A percentile compares a stretch with the other conserved stretches of the same genome.
These are phyloP conservation scores for Cataglyphis altisquamis DNA, from an alignment of 2,888 invertebrate species.

Conservation along the genomic window DNA sequence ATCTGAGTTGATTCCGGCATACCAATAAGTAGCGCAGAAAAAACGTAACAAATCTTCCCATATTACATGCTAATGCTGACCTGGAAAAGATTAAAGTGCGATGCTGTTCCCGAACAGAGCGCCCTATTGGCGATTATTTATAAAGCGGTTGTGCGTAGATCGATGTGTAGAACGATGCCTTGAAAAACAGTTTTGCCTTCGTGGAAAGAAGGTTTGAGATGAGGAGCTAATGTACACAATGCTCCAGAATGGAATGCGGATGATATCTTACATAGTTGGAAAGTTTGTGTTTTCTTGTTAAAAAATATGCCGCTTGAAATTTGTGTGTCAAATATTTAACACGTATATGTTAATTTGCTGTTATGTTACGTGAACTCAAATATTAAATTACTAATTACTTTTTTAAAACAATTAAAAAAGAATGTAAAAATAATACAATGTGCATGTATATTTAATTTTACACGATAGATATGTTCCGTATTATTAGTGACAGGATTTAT, in stretches of 20 bases:
- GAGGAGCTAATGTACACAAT: not conserved
- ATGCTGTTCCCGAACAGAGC: not conserved
- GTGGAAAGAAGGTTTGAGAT: not conserved
- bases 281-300: no score
- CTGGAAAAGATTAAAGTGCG: conserved; percentile 17
- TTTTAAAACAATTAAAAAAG: no score
- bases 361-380: no score
- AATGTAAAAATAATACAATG: no score
- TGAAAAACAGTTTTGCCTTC: not conserved
- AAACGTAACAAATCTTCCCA: conserved; percentile 2
- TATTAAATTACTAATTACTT: no score
- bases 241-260: not conserved
- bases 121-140: conserved; percentile 12
- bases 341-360: no score
- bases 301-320: no score
- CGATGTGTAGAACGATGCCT: not conserved
- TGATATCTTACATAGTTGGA: not conserved
- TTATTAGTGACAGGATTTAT: no score
- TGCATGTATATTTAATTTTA: no score
- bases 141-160: not conserved
- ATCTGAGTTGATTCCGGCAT: conserved; percentile 13
- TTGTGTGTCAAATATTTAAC: no score
- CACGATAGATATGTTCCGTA: no score
- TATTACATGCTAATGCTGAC: conserved; percentile 6
- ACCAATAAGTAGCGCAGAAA: not conserved